These are phyloP conservation scores for Coelogynopora nodosa DNA, from an alignment of 2,888 invertebrate species.

Conservation along the genomic window DNA sequence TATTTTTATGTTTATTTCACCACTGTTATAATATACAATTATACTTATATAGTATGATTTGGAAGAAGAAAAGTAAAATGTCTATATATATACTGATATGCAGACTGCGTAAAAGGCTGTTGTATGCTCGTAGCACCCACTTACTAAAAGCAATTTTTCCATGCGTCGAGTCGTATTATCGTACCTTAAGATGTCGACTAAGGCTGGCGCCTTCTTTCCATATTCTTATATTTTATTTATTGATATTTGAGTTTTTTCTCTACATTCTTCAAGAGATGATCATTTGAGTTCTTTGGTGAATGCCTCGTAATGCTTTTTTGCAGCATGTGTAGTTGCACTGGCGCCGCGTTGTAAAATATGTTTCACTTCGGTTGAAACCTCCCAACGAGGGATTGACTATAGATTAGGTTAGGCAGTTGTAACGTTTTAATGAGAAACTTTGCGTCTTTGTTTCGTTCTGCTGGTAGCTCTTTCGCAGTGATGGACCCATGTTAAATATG, in stretches of 20 bases:
- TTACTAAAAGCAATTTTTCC: no score
- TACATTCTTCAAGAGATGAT: not conserved
- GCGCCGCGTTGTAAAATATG: not conserved
- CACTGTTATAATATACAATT: not conserved
- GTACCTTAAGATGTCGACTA: no score
- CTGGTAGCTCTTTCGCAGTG: no score
- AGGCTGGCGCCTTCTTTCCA: not conserved
- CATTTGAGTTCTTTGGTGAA: not conserved
- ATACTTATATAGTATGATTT: not conserved
- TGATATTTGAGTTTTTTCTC: not conserved
- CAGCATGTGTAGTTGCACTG: not conserved
- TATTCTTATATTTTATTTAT: not conserved
- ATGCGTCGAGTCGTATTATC: no score
- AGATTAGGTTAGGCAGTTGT: no score
- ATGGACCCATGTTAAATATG: no score
- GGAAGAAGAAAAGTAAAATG: not conserved
- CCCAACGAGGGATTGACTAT: not conserved
- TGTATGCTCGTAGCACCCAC: no score
- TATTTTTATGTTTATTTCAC: not conserved
- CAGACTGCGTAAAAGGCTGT: no score
- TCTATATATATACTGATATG: no score
- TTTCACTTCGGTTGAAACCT: not conserved
- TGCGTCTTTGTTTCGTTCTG: no score
- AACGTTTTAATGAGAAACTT: no score
- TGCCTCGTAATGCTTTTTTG: not conserved